Percentiles rank a stretch among this genome's conserved stretches.
Evolutionary conservation across 2,888 invertebrate genomes (phyloP).

Genomic region (Nyleta sp.): DNA sequence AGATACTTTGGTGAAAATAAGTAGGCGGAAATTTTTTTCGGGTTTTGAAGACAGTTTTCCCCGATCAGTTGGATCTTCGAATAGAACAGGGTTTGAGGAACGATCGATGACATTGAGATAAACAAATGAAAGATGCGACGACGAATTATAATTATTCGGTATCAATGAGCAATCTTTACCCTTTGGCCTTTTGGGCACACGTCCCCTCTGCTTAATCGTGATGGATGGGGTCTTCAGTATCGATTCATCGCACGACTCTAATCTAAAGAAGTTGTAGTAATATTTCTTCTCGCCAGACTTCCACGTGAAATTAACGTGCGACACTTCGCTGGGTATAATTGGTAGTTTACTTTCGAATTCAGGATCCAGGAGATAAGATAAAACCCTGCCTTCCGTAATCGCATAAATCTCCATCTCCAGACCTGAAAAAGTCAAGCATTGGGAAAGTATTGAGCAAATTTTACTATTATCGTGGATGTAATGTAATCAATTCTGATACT

Average conservation of each 20-base stretch:
- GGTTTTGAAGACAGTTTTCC: no score
- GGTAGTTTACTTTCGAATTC: constrained; percentile 95
- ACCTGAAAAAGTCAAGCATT: constrained; percentile 83
- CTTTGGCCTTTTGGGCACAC: constrained; percentile 93
- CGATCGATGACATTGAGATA: constrained; percentile 32
- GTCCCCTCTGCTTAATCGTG: constrained; percentile 92
- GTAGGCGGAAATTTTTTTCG: no score
- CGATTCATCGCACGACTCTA: constrained; percentile 92
- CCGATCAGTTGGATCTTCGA: no score
- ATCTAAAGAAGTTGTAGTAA: constrained; percentile 92
- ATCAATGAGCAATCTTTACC: constrained; percentile 83
- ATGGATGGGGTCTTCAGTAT: constrained; percentile 93
- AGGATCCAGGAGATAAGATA: constrained; percentile 93
- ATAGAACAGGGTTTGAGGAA: background rate
- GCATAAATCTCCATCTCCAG: constrained; percentile 95
- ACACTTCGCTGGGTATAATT: constrained; percentile 95
- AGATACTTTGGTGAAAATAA: no score
- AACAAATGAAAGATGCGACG: constrained; percentile 14
- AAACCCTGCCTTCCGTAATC: constrained; percentile 93
- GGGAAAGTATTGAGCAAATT: no score
- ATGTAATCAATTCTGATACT: no score
- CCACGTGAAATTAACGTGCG: constrained; percentile 96
- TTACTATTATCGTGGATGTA: background rate
- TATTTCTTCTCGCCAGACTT: constrained; percentile 91
- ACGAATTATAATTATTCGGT: constrained; percentile 41